Evolutionary conservation across 2,113 vertebrate genomes (phyloP), one percentile per base, ranked within the genome.

Genomic region (Nothoprocta perdicaria): DNA sequence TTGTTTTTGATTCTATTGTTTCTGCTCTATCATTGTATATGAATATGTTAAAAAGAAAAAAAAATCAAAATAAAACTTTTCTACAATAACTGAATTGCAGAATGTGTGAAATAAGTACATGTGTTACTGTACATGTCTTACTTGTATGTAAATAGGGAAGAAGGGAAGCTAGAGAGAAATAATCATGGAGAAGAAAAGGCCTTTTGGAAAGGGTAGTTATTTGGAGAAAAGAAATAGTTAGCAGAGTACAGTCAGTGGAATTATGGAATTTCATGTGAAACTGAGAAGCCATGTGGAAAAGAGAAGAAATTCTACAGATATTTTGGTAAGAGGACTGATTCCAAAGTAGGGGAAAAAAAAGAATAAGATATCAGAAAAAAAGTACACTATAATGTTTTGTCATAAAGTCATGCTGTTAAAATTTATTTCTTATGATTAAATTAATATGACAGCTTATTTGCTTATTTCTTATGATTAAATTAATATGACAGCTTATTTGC

Each of bases 41-140:
- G 8, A 14, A 27, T 27, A 50, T 15, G 10, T 55, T 24, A 14
- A 5, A n/a, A 15, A 0, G 3, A 15, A 10, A 33, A n/a, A 22
- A 17, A 14, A 10, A 17, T 6, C 6, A 52, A 88, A 88, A 55
- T 3, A 75, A 75, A 57, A 17, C 7, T 38, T 5, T 68, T 86
- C 67, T 23, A 38, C 24, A 29, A 38, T 43, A 27, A 53, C 33
- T 57, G 12, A 73, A 58, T 48, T 68, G 16, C 23, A 61, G 33
- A 35, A 31, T 24, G 21, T 22, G 23, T 33, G 45, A 48, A n/a
- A 29, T 79, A 26, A 22, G 8, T 24, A 16, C 67, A 12, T 55
- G 41, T 46, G 17, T 7, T 81, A 71, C 24, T 38, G 4, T 52
- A 2, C 38, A 26, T 38, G 62, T 50, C 31, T 55, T 83, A 26